phyloP scores from a whole-genome alignment of 2,888 invertebrate genomes.

The Branchipolynoe longqiensis region DNA sequence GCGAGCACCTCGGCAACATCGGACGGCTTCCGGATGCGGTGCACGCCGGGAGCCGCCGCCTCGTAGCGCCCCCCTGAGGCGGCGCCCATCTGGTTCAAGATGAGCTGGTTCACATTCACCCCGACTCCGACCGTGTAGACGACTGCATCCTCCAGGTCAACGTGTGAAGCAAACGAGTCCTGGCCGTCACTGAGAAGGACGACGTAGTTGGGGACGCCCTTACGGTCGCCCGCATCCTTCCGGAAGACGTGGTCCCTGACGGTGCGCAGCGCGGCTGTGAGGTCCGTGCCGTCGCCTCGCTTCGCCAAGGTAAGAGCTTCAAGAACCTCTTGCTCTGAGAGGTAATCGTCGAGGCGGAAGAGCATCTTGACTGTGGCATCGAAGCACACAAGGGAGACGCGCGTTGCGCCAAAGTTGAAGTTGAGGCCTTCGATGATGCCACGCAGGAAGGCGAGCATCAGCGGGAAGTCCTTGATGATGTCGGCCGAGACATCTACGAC shows the following conservation, averaged over 20 bases:
- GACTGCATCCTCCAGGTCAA: conserved; percentile 17
- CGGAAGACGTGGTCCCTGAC: conserved; percentile 40
- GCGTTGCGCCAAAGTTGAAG: conserved; percentile 42
- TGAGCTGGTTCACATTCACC: conserved; percentile 4
- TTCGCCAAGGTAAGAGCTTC: conserved; percentile 27
- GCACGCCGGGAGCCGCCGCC: neutral
- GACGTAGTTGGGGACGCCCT: conserved; percentile 42
- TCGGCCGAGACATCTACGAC: conserved; percentile 46
- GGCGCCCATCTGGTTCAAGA: conserved; percentile 26
- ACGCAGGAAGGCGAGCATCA: conserved; percentile 4
- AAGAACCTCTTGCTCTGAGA: conserved; percentile 24
- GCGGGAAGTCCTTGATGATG: neutral
- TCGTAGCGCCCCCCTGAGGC: no score
- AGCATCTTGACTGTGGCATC: conserved; percentile 12
- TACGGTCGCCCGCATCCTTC: conserved; percentile 18
- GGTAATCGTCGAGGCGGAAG: conserved; percentile 26
- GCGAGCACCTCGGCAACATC: neutral
- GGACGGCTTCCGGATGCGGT: neutral
- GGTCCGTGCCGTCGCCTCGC: conserved; percentile 22
- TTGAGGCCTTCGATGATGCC: conserved; percentile 36
- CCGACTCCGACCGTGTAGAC: conserved; percentile 50
- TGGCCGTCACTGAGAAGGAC: conserved; percentile 53
- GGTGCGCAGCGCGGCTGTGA: neutral
- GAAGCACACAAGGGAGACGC: conserved; percentile 53
- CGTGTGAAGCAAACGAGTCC: neutral